Evolutionary conservation across 2,888 invertebrate species (phyloP).

Genomic region (Torymus aiolomorphi): DNA sequence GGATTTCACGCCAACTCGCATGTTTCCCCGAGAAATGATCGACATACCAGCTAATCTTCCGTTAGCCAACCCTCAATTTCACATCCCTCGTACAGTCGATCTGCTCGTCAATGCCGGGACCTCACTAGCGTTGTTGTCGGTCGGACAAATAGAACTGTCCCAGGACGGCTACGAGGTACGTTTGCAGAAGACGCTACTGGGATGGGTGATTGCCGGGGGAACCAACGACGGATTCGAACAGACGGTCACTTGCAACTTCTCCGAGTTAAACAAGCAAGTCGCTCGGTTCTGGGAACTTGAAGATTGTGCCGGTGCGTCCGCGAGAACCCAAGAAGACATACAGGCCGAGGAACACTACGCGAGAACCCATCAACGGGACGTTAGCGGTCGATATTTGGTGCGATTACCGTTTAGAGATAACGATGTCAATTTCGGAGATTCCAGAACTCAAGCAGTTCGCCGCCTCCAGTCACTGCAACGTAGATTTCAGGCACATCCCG

Average conservation of each 20-base stretch:
- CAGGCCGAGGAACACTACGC: neutral
- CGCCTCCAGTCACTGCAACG: conserved; percentile 32
- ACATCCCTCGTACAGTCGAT: too few relatives aligned
- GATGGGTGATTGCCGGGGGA: too few relatives aligned
- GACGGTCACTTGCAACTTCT: neutral
- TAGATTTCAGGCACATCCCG: neutral
- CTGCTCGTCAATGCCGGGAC: too few relatives aligned
- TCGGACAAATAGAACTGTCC: too few relatives aligned
- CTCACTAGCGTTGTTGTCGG: too few relatives aligned
- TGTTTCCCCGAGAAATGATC: conserved; percentile 27
- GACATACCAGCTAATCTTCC: conserved; percentile 47
- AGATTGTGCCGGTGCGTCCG: neutral
- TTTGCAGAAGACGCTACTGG: too few relatives aligned
- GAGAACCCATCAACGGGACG: neutral
- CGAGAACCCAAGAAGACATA: neutral
- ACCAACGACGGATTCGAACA: too few relatives aligned
- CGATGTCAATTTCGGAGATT: conserved; percentile 13
- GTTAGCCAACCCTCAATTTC: too few relatives aligned
- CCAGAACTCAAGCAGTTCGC: conserved; percentile 7
- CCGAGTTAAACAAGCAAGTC: neutral
- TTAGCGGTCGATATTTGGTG: conserved; percentile 26
- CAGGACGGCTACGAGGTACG: too few relatives aligned
- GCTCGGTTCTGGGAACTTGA: neutral
- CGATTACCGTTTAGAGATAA: conserved; percentile 42
- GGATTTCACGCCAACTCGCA: neutral